Evolutionary conservation across 1,140 invertebrate species (phyloP), one percentile per base, ranked within the genome.

Genomic region (Drosophila littoralis): DNA sequence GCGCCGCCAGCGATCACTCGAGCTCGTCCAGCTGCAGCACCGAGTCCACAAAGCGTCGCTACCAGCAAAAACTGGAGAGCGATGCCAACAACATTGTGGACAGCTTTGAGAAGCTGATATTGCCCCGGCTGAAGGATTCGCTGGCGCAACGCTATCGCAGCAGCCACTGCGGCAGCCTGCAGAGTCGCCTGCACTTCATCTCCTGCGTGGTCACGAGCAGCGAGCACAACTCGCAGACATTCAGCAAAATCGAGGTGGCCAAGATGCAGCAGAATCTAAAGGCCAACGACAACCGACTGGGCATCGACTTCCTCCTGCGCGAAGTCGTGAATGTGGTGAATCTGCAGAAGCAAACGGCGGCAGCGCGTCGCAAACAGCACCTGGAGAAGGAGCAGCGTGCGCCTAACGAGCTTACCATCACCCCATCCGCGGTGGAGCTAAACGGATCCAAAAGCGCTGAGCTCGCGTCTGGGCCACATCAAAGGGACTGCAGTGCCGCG

Each of bases 191-290:
- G 38, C 76, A 79, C 54, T 91, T 91, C 33, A 91, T 91, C n/a
- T 89, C 81, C 10, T 80, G 78, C 33, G 79, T 91, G 12, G 85
- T 90, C 4, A 91, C 86, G 8, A 91, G 79, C 52, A 63, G 46
- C 4, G 80, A 91, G 17, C 72, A 88, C 46, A 91, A 91, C 35
- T 45, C 80, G 0, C 51, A 75, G 10, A 79, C 22, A 1, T 85
- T 91, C 38, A 90, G 74, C 50, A 91, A 91, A 71, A 55, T 51
- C 0, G 57, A 90, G 17, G 74, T 91, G 12, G 74, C 78, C 38
- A 90, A 90, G 35, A 75, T 91, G 17, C 90, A 91, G 42, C 73
- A 65, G 28, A 91, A 90, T 75, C 76, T 91, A 0, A 90, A 90
- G 22, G 40, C 77, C 0, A 10, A 22, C 4, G 57, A 91, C 60